Percentiles rank a stretch among this genome's conserved stretches.
These are phyloP conservation scores for Sebastes vulpes DNA, from an alignment of 2,797 vertebrate genomes.

Conservation along the genomic window DNA sequence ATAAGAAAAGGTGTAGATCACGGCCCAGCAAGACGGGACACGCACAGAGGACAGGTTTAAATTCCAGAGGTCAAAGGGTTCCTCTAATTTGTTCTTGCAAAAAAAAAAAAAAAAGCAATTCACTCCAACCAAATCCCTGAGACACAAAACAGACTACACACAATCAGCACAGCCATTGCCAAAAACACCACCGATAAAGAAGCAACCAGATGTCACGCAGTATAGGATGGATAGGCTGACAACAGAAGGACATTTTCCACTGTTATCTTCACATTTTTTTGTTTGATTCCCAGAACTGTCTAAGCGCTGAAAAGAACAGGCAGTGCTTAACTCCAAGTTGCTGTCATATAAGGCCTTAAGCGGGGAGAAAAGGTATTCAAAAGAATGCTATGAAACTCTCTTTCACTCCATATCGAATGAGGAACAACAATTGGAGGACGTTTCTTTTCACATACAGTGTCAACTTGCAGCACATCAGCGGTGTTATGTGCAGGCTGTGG, in stretches of 20 bases:
- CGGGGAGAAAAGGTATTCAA: background rate
- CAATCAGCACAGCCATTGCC: slow-evolving; percentile 37
- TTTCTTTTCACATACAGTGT: slow-evolving; percentile 11
- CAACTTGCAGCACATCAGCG: slow-evolving; percentile 8
- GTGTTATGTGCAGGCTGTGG: slow-evolving; percentile 10
- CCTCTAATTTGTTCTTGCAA: slow-evolving; percentile 65
- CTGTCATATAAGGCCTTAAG: slow-evolving; percentile 5
- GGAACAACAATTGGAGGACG: background rate
- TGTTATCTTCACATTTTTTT: slow-evolving; percentile 42
- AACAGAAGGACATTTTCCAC: slow-evolving; percentile 20
- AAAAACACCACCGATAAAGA: slow-evolving; percentile 51
- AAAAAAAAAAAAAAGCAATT: slow-evolving; percentile 45
- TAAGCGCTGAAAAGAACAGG: slow-evolving; percentile 35
- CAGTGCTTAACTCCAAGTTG: slow-evolving; percentile 21
- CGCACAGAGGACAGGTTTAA: slow-evolving; percentile 55
- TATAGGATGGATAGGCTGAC: slow-evolving; percentile 25
- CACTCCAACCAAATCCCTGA: slow-evolving; percentile 52
- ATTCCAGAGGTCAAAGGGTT: slow-evolving; percentile 79
- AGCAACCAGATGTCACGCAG: slow-evolving; percentile 61
- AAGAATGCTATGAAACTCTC: slow-evolving; percentile 8
- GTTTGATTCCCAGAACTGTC: slow-evolving; percentile 53
- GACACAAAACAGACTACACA: slow-evolving; percentile 49
- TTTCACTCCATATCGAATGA: background rate
- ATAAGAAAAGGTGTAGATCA: slow-evolving; percentile 76
- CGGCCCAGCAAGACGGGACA: slow-evolving; percentile 68